Base-by-base conservation (phyloP, 1,140 invertebrate species). In the Pissodes strobi region DNA sequence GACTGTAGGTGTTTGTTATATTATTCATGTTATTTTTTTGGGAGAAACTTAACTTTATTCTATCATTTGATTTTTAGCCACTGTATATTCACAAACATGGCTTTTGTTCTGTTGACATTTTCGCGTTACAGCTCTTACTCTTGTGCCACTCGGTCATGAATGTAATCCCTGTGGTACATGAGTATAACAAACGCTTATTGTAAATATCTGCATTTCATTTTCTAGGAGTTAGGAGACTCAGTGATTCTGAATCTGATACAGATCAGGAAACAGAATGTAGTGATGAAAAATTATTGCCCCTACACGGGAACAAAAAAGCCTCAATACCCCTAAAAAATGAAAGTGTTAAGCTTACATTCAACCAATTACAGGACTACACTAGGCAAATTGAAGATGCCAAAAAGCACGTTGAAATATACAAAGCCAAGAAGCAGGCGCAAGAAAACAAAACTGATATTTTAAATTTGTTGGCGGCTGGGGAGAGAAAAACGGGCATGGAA, bases 361-460 rank as follows among this genome's bases (percentile, higher is more conserved):
- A 79, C 46, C 77, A 82, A 70, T 72, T 84, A 15, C 76, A 82
- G 69, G 69, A 79, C 19, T 82, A 82, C 63, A 80, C 78, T 58
- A 74, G 67, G 17, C 79, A 79, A 77, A 73, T 84, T 43, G 82
- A 83, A 69, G 78, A 82, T 70, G 79, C 80, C 8, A 83, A 83
- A 69, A 76, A 80, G 13, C 78, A 80, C 30, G 77, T 84, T 34
- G 77, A 81, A 55, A 80, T 81, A 27, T 83, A 84, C 64, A 72
- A 73, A 49, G 58, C 72, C 1, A 78, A 78, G 55, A 69, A 69
- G 43, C 56, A 62, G 48, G 70, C 53, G 22, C 66, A 73, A 23
- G 70, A 75, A 49, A 65, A 70, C 15, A 64, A 80, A 57, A 69
- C 72, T 39, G 75, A 85, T 74, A 78, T 85, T 10, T 77, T 75